A percentile compares a stretch with the other conserved stretches of the same genome.
Evolutionary conservation across 2,888 invertebrate genomes (phyloP).

Genomic region (Trichacis sp.): DNA sequence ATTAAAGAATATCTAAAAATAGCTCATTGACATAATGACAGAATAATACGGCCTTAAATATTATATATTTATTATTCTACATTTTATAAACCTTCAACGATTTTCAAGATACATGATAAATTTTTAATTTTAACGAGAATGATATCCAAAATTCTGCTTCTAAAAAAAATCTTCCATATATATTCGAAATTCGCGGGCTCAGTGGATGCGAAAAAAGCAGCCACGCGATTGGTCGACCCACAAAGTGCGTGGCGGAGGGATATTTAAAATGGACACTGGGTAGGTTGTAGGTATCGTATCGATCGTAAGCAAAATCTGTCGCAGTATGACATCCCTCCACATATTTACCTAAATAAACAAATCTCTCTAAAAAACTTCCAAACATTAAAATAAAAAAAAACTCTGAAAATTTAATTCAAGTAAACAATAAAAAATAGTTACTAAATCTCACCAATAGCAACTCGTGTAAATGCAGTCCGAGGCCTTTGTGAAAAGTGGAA

Average conservation of each 20-base stretch:
- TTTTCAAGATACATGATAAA: too few species aligned
- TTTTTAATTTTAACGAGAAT: too few species aligned
- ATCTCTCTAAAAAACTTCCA: not conserved
- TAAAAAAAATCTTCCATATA: too few species aligned
- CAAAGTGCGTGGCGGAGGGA: constrained; percentile 3
- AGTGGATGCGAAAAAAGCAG: not conserved
- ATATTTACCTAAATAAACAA: constrained; percentile 6
- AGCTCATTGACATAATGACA: too few species aligned
- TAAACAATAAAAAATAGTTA: constrained; percentile 3
- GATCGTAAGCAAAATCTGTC: constrained; percentile 61
- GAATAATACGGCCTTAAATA: too few species aligned
- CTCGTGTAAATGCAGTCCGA: constrained; percentile 87
- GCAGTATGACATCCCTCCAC: constrained; percentile 56
- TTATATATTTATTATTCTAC: too few species aligned
- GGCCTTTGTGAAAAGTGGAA: constrained; percentile 79
- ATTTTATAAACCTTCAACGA: too few species aligned
- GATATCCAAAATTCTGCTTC: too few species aligned
- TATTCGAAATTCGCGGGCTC: too few species aligned
- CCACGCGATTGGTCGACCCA: not conserved
- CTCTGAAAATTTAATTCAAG: too few species aligned
- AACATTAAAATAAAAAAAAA: not conserved
- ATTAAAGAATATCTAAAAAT: too few species aligned
- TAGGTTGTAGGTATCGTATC: constrained; percentile 50
- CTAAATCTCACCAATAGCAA: constrained; percentile 82
- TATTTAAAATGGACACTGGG: constrained; percentile 21